Base-by-base conservation (phyloP, 2,113 vertebrate species). In the Cyrtonyx montezumae region DNA sequence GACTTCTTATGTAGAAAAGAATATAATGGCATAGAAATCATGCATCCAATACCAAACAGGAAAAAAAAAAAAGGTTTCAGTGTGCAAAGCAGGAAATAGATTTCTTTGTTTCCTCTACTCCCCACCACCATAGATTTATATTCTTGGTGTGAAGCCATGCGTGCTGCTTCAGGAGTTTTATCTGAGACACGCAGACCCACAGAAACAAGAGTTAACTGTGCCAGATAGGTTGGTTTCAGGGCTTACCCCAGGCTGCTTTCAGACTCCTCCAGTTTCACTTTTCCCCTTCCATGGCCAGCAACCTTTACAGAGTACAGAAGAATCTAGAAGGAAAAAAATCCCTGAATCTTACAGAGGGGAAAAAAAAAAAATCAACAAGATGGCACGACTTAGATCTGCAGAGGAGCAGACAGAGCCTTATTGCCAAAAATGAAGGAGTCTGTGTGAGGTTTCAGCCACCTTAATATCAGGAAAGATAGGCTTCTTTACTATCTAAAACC, bases 131-230 rank as follows among this genome's bases (percentile, higher is more conserved):
- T 10, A 34, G 51, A 53, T 7, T 91, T 20, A 59, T 36, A 75
- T 28, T 36, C 34, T 30, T 80, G 13, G 43, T 34, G 21, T 2
- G 1, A 68, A 0, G 21, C 34, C 3, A 0, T 0, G 0, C 25
- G 16, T 25, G 26, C 63, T 61, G 63, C 71, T 61, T 46, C 63
- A 56, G 59, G 36, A 66, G 25, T n/a, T 75, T 40, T 23, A 7
- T 12, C 3, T 34, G 68, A 43, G 49, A 73, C 16, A 30, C 11
- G 3, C 14, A 63, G 34, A 58, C 4, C 9, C 56, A 58, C 0
- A 28, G 73, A 53, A 67, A 46, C 13, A 37, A 32, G 23, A 70
- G 37, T 5, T 20, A 59, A 25, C 16, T 6, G 0, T 26, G 65
- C 16, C 76, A 77, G 30, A 5, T 3, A 42, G 62, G 23, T 7